Base-by-base conservation (phyloP, 2,888 invertebrate genomes). In the Thalpophila matura region DNA sequence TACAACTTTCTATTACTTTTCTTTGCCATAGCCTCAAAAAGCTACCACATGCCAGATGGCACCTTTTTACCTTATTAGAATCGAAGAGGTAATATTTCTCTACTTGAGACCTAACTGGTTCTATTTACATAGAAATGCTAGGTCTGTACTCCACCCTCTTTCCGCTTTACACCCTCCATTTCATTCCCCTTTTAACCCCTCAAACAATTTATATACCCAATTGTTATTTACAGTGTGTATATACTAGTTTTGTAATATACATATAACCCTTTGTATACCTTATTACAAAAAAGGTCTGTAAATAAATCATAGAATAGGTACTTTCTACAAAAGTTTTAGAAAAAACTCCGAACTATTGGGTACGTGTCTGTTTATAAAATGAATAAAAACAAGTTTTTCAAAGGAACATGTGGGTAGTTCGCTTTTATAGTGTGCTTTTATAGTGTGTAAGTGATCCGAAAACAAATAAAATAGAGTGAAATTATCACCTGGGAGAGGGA, bases 151-250 rank as follows among this genome's bases (percentile, higher is more conserved):
- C 33, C 29, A 54, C 64, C 53, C 54, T 49, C 22, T 56, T 29
- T 68, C 31, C 16, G 22, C 7, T 14, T 27, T 35, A 18, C 26
- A 37, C 54, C 50, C 66, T 56, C 24, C 9, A 9, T 42, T 56
- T 51, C 33, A 50, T 33, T 29, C 54, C 54, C 64, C 51, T 46
- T 37, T 27, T 22, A 24, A 33, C 27, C 38, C 14, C 38, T 0
- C 50, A 57, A 54, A 64, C 42, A 75, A 75, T 59, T 69, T 73
- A 60, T 70, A 16, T 29, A n/a, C 40, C 35, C 64, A 54, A 57
- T 75, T 31, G 40, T 42, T 54, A 56, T 45, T 27, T 53, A 40
- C 16, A 43, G 24, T 33, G 16, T 31, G 42, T 38, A 31, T 55
- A 45, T 51, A 62, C 12, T 53, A 49, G 38, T 57, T 64, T 38